Base-by-base conservation (phyloP, 1,140 invertebrate species). In the Eciton burchellii region DNA sequence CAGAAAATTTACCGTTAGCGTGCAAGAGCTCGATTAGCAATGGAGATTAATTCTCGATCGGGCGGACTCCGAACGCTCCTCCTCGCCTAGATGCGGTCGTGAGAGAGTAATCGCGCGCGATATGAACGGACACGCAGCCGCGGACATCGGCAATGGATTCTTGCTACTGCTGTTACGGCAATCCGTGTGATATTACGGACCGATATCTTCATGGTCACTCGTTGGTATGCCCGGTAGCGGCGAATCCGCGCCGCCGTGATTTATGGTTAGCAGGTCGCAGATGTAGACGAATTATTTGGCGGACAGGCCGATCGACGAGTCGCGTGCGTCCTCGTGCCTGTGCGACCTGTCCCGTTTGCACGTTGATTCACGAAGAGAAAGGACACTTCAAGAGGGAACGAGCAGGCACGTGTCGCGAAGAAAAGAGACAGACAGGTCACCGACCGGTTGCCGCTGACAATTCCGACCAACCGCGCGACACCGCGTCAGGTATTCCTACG, bases 11-110 rank as follows among this genome's bases (percentile, higher is more conserved):
- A 92, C 91, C 90, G 91, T 93, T 93, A 92, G 49, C 73, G 24
- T 68, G 21, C 74, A 84, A 89, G 87, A 88, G 90, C 79, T 84
- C 86, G 88, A 87, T 91, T 86, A 87, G 85, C 90, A 90, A 92
- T 89, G 88, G 90, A 92, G 91, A 93, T 93, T 92, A 92, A 91
- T 91, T 91, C 91, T 86, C 87, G 86, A 91, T 89, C 89, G 89
- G 88, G 90, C 88, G 84, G 79, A 87, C 85, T 88, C 86, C 89
- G 89, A 88, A 77, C 84, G 85, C 87, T 85, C 84, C 77, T 62
- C 47, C 72, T 76, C 52, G n/a, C 14, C 26, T 35, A 45, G n/a
- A 21, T n/a, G 26, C 59, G 52, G 35, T 45, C 63, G 63, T 57
- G 63, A 77, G 62, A 70, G 63, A 68, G 49, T 74, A 62, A 74